Percentiles rank a stretch among this genome's conserved stretches.
Evolutionary conservation across 2,797 vertebrate species (phyloP).

Genomic region (Brachymystax lenok): DNA sequence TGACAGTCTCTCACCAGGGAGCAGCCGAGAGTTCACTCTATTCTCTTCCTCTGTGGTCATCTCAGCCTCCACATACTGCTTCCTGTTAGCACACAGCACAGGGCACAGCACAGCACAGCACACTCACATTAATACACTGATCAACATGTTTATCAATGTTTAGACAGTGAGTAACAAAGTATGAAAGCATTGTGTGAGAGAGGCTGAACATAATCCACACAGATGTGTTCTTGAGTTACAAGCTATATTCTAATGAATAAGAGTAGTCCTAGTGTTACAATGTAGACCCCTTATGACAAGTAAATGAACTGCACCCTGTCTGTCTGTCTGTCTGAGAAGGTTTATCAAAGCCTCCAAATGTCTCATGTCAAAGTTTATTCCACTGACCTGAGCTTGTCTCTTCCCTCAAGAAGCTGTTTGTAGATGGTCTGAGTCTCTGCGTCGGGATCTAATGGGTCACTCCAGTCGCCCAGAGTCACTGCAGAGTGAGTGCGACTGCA

Average conservation of each 20-base stretch:
- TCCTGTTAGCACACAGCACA: constrained; percentile 54
- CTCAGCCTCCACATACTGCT: constrained; percentile 70
- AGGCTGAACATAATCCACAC: not conserved
- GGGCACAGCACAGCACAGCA: not conserved
- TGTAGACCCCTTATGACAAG: constrained; percentile 68
- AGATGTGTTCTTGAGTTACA: not conserved
- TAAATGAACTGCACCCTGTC: constrained; percentile 43
- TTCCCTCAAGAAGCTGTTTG: constrained; percentile 82
- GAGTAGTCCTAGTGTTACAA: constrained; percentile 42
- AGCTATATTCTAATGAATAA: constrained; percentile 3
- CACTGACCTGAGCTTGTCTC: constrained; percentile 85
- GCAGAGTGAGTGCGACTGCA: constrained; percentile 90
- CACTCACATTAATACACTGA: not conserved
- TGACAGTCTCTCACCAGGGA: constrained; percentile 66
- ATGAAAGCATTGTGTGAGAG: not conserved
- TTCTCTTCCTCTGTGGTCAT: constrained; percentile 57
- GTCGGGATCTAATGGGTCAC: constrained; percentile 85
- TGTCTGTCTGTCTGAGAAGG: not conserved
- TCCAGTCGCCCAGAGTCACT: constrained; percentile 87
- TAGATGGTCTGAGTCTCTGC: constrained; percentile 86
- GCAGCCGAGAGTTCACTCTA: constrained; percentile 38
- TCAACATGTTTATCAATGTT: not conserved
- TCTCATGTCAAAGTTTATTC: not conserved
- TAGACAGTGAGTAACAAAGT: not conserved
- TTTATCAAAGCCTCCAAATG: not conserved